phyloP scores from a whole-genome alignment of 2,888 invertebrate species.

The Serrognathus titanus region DNA sequence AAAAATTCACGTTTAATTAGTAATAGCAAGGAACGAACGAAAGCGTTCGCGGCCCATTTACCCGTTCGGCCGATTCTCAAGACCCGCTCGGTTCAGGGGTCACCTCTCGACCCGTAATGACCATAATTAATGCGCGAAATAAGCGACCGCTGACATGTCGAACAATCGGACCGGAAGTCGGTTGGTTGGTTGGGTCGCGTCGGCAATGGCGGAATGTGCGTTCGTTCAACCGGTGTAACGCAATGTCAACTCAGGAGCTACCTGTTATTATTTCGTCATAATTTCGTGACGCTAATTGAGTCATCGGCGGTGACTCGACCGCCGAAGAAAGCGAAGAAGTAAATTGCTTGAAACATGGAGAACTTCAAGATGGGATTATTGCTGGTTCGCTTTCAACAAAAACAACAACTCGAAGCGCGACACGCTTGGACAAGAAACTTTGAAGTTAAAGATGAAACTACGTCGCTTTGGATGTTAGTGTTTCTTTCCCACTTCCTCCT shows the following conservation, averaged over 20 bases:
- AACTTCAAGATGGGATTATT: no score
- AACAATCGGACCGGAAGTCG: conserved; percentile 33
- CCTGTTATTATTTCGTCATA: conserved; percentile 18
- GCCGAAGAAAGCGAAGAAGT: background rate
- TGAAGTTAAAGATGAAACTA: no score
- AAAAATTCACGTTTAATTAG: no score
- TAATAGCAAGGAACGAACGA: background rate
- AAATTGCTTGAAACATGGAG: background rate
- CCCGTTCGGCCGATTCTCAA: conserved; percentile 19
- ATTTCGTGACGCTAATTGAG: conserved; percentile 6
- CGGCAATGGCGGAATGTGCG: conserved; percentile 22
- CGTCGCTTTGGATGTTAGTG: no score
- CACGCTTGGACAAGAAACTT: no score
- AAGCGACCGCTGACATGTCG: conserved; percentile 32
- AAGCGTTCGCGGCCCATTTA: background rate
- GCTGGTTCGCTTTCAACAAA: no score
- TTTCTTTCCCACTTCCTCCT: no score
- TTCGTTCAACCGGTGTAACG: conserved; percentile 26
- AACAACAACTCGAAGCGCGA: no score
- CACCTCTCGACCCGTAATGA: conserved; percentile 33
- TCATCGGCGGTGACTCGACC: background rate
- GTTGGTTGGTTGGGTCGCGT: conserved; percentile 1
- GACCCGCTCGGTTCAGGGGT: conserved; percentile 27
- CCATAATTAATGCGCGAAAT: conserved; percentile 36
- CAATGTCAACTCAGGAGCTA: background rate